A percentile compares a stretch with the other conserved stretches of the same genome.
Evolutionary conservation across 2,797 vertebrate genomes (phyloP).

Genomic region (Bryconaethiops microstoma): DNA sequence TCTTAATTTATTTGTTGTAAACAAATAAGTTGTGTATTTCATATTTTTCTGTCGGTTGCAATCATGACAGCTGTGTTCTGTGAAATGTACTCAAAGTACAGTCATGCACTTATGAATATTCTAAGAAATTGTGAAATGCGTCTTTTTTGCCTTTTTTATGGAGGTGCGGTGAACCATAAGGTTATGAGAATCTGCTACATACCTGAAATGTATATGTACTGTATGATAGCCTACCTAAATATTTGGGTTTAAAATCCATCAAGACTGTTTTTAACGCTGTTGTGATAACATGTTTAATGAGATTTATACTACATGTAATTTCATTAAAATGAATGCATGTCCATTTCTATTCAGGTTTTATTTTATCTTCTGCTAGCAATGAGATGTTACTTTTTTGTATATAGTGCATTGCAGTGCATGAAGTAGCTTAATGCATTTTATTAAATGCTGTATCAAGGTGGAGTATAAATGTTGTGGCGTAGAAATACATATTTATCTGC

Average conservation of each 20-base stretch:
- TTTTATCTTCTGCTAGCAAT: constrained; percentile 77
- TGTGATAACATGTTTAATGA: constrained; percentile 71
- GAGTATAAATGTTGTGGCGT: constrained; percentile 88
- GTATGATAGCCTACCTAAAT: constrained; percentile 68
- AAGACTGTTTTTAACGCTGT: constrained; percentile 75
- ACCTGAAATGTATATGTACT: constrained; percentile 71
- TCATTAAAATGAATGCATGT: constrained; percentile 89
- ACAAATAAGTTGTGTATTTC: constrained; percentile 53
- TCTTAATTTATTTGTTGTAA: constrained; percentile 62
- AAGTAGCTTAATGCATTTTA: constrained; percentile 90
- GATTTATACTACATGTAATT: constrained; percentile 81
- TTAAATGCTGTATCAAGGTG: constrained; percentile 89
- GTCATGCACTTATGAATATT: constrained; percentile 65
- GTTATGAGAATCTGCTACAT: constrained; percentile 39
- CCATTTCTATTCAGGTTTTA: constrained; percentile 78
- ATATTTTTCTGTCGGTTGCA: constrained; percentile 14
- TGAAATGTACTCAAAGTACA: constrained; percentile 77
- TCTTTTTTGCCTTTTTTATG: constrained; percentile 22
- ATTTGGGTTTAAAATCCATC: constrained; percentile 77
- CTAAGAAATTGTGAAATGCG: constrained; percentile 31
- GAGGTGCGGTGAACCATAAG: constrained; percentile 8
- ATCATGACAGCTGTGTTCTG: constrained; percentile 26
- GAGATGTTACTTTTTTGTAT: constrained; percentile 90
- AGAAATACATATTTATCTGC: constrained; percentile 27
- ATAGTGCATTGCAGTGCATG: constrained; percentile 94